phyloP scores from a whole-genome alignment of 2,888 invertebrate species.

The Dioctria rufipes region DNA sequence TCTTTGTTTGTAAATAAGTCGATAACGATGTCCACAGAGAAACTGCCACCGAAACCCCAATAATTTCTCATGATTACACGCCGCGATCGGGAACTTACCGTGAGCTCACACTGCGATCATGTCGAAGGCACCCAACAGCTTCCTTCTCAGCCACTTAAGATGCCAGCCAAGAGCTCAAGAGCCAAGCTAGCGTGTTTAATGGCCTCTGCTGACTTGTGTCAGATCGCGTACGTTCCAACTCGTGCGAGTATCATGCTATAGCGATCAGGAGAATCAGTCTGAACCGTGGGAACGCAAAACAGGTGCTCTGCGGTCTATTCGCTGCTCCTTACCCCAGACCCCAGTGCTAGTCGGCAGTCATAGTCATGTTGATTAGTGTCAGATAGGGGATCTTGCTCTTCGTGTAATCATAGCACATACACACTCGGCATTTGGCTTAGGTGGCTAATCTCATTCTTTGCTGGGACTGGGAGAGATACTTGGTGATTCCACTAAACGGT shows the following conservation, averaged over 20 bases:
- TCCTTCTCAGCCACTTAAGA: constrained; percentile 51
- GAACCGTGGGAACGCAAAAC: constrained; percentile 53
- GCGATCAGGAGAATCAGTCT: constrained; percentile 17
- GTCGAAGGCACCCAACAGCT: constrained; percentile 1
- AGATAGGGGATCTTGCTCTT: constrained; percentile 30
- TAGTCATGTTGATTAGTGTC: background rate
- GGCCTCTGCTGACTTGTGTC: constrained; percentile 59
- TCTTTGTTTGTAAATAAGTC: constrained; percentile 43
- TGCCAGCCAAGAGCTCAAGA: constrained; percentile 54
- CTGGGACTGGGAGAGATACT: constrained; percentile 6
- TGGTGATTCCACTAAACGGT: constrained; percentile 38
- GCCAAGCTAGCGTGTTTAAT: constrained; percentile 51
- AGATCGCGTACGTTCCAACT: constrained; percentile 62
- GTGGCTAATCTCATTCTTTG: constrained; percentile 43
- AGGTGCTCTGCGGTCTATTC: constrained; percentile 48
- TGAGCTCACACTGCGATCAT: background rate
- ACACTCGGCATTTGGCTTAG: constrained; percentile 55
- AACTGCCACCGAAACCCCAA: constrained; percentile 41
- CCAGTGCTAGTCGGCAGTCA: constrained; percentile 48
- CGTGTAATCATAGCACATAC: background rate
- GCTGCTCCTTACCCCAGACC: constrained; percentile 12
- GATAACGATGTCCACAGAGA: constrained; percentile 1
- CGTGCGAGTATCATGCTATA: constrained; percentile 60
- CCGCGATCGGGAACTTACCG: constrained; percentile 1
- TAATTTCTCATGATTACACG: constrained; percentile 18